Evolutionary conservation across 2,113 vertebrate genomes (phyloP).

Genomic region (Clinocottus analis): DNA sequence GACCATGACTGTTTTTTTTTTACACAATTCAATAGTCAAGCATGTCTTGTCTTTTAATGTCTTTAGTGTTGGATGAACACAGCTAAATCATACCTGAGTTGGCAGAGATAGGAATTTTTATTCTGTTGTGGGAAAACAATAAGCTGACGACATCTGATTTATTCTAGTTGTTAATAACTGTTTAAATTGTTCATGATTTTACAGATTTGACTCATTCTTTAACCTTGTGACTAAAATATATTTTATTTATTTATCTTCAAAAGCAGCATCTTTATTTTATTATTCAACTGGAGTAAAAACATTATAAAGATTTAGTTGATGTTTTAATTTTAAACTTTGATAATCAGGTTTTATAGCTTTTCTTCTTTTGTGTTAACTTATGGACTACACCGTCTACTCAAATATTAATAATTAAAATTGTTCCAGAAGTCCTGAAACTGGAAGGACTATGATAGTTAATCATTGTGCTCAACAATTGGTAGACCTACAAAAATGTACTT

Average conservation of each 20-base stretch:
- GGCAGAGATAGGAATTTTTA: background rate
- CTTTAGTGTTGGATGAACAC: too few relatives aligned
- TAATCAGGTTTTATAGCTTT: background rate
- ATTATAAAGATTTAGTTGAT: background rate
- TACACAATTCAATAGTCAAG: background rate
- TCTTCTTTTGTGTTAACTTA: conserved; percentile 2
- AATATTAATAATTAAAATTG: background rate
- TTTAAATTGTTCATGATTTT: background rate
- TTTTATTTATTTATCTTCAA: background rate
- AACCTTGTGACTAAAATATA: background rate
- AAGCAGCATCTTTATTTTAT: background rate
- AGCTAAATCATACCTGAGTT: background rate
- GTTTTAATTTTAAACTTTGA: background rate
- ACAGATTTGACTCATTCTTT: background rate
- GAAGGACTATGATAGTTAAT: background rate
- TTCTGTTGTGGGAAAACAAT: background rate
- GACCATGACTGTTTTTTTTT: background rate
- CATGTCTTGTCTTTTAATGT: background rate
- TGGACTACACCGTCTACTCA: background rate
- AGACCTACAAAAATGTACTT: background rate
- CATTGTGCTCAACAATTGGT: background rate
- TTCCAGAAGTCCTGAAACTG: background rate
- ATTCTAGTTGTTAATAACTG: background rate
- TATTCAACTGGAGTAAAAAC: too few relatives aligned
- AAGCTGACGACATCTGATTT: background rate